Percentiles rank a stretch among this genome's conserved stretches.
These are phyloP conservation scores for Dynastes tityus DNA, from an alignment of 2,888 invertebrate species.

Conservation along the genomic window DNA sequence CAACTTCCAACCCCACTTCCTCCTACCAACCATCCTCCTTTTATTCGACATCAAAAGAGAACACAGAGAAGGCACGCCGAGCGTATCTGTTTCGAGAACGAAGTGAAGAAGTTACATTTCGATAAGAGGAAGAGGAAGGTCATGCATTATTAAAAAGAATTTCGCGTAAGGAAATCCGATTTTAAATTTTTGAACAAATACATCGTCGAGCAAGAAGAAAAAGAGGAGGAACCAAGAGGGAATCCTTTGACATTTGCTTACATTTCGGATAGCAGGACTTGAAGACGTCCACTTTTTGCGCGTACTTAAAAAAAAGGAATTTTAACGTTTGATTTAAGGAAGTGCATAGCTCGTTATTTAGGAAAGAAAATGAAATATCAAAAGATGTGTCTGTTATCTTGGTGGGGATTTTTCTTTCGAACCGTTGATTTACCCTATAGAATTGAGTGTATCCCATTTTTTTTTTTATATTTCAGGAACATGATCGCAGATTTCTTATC, in stretches of 20 bases:
- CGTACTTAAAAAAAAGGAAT: conserved; percentile 6
- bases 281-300: background rate
- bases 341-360: background rate
- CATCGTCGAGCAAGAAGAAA: background rate
- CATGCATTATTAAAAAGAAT: conserved; percentile 42
- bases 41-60: conserved; percentile 41
- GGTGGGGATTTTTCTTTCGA: too few species aligned
- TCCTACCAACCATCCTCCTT: background rate
- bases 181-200: conserved; percentile 35
- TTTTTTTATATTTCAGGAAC: too few species aligned
- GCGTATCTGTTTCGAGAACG: conserved; percentile 12
- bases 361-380: background rate
- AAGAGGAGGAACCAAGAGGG: too few species aligned
- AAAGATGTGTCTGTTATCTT: background rate
- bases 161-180: conserved; percentile 36
- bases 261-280: background rate
- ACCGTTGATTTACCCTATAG: too few species aligned
- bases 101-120: conserved; percentile 20
- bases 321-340: background rate
- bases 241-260: conserved; percentile 9
- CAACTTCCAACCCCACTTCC: background rate
- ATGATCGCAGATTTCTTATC: too few species aligned
- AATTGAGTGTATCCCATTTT: too few species aligned
- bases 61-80: background rate
- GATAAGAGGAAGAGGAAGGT: conserved; percentile 24